Evolutionary conservation across 1,140 invertebrate genomes (phyloP).

Genomic region (Zaprionus taronus): DNA sequence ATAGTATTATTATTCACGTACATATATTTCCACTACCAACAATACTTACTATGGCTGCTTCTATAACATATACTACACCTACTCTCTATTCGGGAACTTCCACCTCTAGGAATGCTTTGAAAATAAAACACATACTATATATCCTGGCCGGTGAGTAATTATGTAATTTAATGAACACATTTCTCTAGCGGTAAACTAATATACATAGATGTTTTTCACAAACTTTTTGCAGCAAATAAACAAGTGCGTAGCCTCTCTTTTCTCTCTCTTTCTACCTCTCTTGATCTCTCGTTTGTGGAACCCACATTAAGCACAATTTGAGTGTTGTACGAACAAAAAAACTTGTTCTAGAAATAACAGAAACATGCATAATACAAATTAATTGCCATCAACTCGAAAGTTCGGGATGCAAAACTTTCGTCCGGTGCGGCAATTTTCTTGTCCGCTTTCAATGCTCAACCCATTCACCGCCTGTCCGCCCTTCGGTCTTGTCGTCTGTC

Average conservation of each 20-base stretch:
- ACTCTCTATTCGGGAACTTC: too few species aligned
- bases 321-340: conserved; percentile 19
- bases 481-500: conserved; percentile 4
- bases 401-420: conserved; percentile 45
- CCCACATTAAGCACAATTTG: conserved; percentile 42
- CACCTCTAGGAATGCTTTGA: background rate
- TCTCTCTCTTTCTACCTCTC: background rate
- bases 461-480: background rate
- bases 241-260: background rate
- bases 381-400: conserved; percentile 76
- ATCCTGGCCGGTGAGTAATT: background rate
- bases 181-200: conserved; percentile 5
- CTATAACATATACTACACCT: too few species aligned
- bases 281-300: background rate
- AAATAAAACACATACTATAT: background rate
- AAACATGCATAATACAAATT: conserved; percentile 79
- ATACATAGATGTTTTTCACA: conserved; percentile 1
- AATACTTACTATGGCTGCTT: too few species aligned
- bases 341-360: conserved; percentile 59
- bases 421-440: conserved; percentile 24
- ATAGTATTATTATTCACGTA: too few species aligned
- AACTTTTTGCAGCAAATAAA: conserved; percentile 3
- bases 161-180: conserved; percentile 1
- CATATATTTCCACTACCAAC: too few species aligned
- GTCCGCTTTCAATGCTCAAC: conserved; percentile 12